Conservation (phyloP, 2,113 vertebrate genomes). For the Halcyon senegalensis region DNA sequence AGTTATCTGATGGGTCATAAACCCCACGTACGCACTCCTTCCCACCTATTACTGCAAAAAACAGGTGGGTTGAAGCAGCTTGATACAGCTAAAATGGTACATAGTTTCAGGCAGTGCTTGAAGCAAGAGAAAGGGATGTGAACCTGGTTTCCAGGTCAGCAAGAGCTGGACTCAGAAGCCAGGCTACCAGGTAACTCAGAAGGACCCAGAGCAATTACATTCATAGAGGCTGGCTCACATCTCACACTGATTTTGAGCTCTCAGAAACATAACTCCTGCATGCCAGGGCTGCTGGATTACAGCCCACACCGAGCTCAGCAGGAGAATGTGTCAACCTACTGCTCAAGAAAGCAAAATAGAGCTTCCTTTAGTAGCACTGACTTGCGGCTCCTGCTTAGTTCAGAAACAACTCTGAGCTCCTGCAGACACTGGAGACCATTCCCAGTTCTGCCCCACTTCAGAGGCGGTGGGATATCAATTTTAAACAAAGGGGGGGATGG, state of each 20-base stretch:
- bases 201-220: not conserved
- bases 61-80: not conserved
- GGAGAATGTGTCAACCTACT: not conserved
- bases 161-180: not conserved
- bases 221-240: not conserved
- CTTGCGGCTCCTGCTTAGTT: not conserved
- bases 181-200: not conserved
- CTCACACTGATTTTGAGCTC: not conserved
- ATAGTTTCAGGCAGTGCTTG: not conserved
- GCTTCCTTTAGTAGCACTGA: not conserved
- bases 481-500: not conserved
- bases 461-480: not conserved
- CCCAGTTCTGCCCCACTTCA: not conserved
- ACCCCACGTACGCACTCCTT: not conserved
- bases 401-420: not conserved
- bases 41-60: not conserved
- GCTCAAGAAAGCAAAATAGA: conserved; percentile 18
- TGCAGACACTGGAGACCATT: not conserved
- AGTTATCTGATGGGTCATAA: not conserved
- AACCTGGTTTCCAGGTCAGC: not conserved
- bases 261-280: not conserved
- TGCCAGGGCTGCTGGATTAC: not conserved
- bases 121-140: not conserved
- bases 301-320: conserved; percentile 4
- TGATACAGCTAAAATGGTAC: not conserved